These are phyloP conservation scores for Microplitis deprimator DNA, from an alignment of 2,888 invertebrate genomes.

Conservation along the genomic window DNA sequence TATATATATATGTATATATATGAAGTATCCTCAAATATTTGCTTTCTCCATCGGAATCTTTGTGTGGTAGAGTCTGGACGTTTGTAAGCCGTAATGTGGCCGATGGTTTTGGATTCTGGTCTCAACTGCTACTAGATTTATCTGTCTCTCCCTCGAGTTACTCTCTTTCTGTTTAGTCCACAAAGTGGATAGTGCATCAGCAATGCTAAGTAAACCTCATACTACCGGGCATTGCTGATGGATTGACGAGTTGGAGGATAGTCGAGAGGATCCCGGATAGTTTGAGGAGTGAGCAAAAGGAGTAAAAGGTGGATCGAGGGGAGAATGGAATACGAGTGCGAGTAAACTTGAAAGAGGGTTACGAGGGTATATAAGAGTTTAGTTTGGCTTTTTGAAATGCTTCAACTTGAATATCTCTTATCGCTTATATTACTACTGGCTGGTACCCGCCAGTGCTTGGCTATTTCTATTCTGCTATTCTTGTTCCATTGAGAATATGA, in stretches of 20 bases:
- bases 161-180: background rate
- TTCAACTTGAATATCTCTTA: conserved; percentile 23
- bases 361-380: background rate
- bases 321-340: conserved; percentile 28
- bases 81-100: conserved; percentile 33
- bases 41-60: conserved; percentile 52
- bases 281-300: background rate
- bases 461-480: conserved; percentile 23
- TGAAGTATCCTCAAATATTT: conserved; percentile 54
- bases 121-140: background rate
- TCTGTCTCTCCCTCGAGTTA: background rate
- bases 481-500: conserved; percentile 13
- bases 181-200: conserved; percentile 64
- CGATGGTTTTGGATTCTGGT: conserved; percentile 34
- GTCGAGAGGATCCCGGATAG: background rate
- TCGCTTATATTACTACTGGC: no score
- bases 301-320: conserved; percentile 27
- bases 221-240: conserved; percentile 40
- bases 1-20: conserved; percentile 18
- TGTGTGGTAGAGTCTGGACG: conserved; percentile 50
- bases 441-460: no score
- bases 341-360: conserved; percentile 17
- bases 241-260: conserved; percentile 32
- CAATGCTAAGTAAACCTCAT: conserved; percentile 68
- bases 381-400: background rate